Conservation (phyloP, 2,888 invertebrate species). For the Acanthosoma haemorrhoidale region DNA sequence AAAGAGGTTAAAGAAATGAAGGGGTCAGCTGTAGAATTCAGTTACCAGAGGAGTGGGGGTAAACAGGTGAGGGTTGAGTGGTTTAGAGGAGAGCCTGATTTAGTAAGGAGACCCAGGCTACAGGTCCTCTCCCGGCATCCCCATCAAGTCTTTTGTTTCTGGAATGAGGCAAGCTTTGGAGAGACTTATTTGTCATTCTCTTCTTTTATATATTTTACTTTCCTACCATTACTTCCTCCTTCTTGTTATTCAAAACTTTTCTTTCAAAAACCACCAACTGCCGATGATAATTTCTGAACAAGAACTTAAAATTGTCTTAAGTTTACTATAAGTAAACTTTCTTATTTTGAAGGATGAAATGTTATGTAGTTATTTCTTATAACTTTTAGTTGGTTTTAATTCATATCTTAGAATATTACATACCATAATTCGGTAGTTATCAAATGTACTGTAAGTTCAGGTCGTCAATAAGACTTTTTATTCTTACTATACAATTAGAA, state of each 20-base stretch:
- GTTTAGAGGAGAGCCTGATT: background rate
- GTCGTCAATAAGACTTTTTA: too few relatives aligned
- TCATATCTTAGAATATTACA: too few relatives aligned
- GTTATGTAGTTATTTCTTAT: too few relatives aligned
- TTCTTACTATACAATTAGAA: too few relatives aligned
- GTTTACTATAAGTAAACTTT: too few relatives aligned
- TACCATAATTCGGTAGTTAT: too few relatives aligned
- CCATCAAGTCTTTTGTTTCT: background rate
- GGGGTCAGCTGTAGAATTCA: background rate
- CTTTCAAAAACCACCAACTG: background rate
- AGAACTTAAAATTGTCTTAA: too few relatives aligned
- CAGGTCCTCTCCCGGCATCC: background rate
- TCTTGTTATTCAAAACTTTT: background rate
- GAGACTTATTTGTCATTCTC: background rate
- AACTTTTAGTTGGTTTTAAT: too few relatives aligned
- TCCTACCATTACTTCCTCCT: background rate
- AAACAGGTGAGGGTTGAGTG: background rate
- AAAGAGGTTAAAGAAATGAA: too few relatives aligned
- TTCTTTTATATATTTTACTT: background rate
- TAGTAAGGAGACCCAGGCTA: background rate
- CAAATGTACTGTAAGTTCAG: too few relatives aligned
- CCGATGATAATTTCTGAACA: too few relatives aligned
- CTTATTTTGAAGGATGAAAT: too few relatives aligned
- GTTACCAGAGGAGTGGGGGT: background rate
- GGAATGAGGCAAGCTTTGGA: background rate